Base-by-base conservation (phyloP, 2,113 vertebrate species). In the Gorsachius goisagi region DNA sequence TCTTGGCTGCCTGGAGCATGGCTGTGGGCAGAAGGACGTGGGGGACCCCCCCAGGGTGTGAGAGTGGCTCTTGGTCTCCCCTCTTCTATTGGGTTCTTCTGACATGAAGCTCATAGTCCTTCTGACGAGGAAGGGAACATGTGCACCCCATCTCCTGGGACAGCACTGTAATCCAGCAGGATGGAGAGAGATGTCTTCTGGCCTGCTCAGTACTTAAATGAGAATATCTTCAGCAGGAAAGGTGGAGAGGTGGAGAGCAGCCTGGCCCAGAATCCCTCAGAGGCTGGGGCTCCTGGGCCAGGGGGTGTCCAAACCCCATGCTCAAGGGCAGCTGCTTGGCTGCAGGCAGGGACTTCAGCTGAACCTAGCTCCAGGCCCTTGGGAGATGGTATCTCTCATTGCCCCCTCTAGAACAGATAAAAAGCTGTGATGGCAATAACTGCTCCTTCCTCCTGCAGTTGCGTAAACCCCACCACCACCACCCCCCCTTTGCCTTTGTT, bases 401-500 rank as follows among this genome's bases (percentile, higher is more conserved):
- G 52, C 3, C 24, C 15, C 5, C 35, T 78, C 44, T 39, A 3
- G 32, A 49, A 55, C 21, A 94, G 47, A 82, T 72, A 53, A 85
- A 92, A 73, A 22, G 7, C 58, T 44, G 27, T 4, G 28, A 49
- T 66, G 62, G 32, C 68, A 85, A 7, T 58, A 82, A 73, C 11
- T 41, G 22, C 22, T 85, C 24, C 53, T 85, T 96, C 62, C 18
- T 82, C 52, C 27, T 27, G 28, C 35, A 59, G 74, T 88, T 96
- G 74, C 50, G 44, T 80, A 88, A 91, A 13, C 39, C 39, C 26
- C 37, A 83, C 9, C 9, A n/a, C n/a, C n/a, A n/a, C n/a, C n/a
- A n/a, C 74, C 11, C 74, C 63, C 63, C 62, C 71, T 83, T 94
- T 86, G 90, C 63, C 72, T 94, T 91, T 95, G 78, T 96, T 96